Conservation (phyloP, 2,797 vertebrate species). For the Kryptopterus vitreolus region DNA sequence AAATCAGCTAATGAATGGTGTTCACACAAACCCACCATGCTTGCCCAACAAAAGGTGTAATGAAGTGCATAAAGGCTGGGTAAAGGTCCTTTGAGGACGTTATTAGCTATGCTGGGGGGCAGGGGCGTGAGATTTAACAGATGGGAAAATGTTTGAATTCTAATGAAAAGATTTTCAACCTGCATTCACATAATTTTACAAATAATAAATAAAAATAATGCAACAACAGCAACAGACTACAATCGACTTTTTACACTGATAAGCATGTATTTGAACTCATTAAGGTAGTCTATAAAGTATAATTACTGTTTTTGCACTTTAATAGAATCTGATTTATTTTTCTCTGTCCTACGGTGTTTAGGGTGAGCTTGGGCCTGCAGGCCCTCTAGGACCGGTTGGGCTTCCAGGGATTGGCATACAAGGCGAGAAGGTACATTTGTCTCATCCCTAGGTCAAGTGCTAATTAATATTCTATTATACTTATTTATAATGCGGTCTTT, state of each 20-base stretch:
- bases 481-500: too few species aligned
- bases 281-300: background rate
- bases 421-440: constrained; percentile 79
- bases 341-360: constrained; percentile 61
- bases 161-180: constrained; percentile 31
- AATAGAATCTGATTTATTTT: background rate
- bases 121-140: constrained; percentile 24
- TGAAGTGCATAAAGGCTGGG: constrained; percentile 59
- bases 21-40: constrained; percentile 49
- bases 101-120: constrained; percentile 39
- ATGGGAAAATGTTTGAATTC: constrained; percentile 47
- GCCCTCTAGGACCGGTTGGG: constrained; percentile 77
- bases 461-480: background rate
- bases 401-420: constrained; percentile 79
- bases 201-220: background rate
- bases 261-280: background rate
- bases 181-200: background rate
- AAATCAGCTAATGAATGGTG: constrained; percentile 53
- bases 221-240: background rate
- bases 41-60: constrained; percentile 57
- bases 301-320: background rate
- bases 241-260: background rate
- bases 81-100: constrained; percentile 45
- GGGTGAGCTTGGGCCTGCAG: constrained; percentile 80
- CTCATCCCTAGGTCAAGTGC: background rate